Conservation (phyloP, 2,888 invertebrate species). For the Callyntrura sp. region DNA sequence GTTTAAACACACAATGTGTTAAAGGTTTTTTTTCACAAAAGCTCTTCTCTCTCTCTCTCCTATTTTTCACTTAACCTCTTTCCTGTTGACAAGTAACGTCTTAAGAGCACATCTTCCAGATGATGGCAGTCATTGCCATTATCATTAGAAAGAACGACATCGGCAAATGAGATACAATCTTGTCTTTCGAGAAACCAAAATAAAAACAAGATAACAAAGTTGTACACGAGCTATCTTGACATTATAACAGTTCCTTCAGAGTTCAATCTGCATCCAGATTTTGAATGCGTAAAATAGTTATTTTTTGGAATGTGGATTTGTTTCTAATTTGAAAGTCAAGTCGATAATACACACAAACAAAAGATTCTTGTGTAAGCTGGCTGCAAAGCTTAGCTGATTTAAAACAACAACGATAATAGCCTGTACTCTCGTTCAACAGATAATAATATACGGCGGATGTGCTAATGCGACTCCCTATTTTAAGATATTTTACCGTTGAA, state of each 20-base stretch:
- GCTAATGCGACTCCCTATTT: too few relatives aligned
- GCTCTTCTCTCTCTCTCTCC: slow-evolving; percentile 20
- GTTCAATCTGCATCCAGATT: neutral
- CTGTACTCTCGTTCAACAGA: too few relatives aligned
- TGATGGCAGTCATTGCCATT: slow-evolving; percentile 44
- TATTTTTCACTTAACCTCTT: slow-evolving; percentile 51
- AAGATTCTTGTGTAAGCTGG: too few relatives aligned
- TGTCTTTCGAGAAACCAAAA: slow-evolving; percentile 17
- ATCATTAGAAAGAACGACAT: slow-evolving; percentile 57
- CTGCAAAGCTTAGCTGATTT: too few relatives aligned
- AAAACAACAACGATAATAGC: too few relatives aligned
- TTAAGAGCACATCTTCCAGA: slow-evolving; percentile 25
- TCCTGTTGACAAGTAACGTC: slow-evolving; percentile 36
- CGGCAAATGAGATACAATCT: slow-evolving; percentile 68
- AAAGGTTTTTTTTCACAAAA: neutral
- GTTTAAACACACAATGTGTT: neutral
- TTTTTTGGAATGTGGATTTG: neutral
- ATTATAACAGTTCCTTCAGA: neutral
- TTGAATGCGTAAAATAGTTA: neutral
- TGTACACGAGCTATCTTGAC: neutral
- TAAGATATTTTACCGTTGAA: too few relatives aligned
- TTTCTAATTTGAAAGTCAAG: neutral
- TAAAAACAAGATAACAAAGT: slow-evolving; percentile 9
- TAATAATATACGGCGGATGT: too few relatives aligned
- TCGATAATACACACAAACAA: neutral